Conservation (phyloP, 1,140 invertebrate genomes). For the Zelostemma sp. region DNA sequence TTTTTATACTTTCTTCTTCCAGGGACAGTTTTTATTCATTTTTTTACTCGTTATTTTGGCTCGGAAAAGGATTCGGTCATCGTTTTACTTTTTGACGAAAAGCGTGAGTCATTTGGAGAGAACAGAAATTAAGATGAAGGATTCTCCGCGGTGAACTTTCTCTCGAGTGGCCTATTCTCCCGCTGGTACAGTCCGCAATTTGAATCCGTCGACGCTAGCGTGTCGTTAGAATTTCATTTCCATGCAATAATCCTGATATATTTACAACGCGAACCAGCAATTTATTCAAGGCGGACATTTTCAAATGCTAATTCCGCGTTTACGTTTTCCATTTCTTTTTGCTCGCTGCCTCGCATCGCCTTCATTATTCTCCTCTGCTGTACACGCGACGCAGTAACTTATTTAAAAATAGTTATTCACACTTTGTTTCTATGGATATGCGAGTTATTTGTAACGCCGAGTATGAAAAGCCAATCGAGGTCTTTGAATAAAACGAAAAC, state of each 20-base stretch:
- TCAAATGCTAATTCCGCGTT: conserved; percentile 4
- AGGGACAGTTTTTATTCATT: no score
- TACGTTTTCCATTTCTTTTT: neutral
- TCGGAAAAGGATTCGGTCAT: neutral
- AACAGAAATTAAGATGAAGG: neutral
- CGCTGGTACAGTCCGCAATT: conserved; percentile 14
- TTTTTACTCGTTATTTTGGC: neutral
- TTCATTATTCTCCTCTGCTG: neutral
- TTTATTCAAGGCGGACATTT: conserved; percentile 1
- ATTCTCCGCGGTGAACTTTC: conserved; percentile 12
- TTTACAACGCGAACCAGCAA: conserved; percentile 20
- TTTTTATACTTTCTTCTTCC: no score
- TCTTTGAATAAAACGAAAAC: no score
- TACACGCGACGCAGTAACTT: neutral
- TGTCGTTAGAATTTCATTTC: conserved; percentile 29
- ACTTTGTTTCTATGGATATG: neutral
- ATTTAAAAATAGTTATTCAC: neutral
- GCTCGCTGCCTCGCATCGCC: neutral
- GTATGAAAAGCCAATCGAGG: no score
- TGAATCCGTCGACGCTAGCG: neutral
- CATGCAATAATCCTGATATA: conserved; percentile 19
- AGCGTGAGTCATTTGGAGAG: neutral
- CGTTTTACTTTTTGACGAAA: neutral
- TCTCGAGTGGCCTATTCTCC: conserved; percentile 40
- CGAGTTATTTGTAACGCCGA: no score